Conservation (phyloP, 2,888 invertebrate species). For the Mesopsocus fuscifrons region DNA sequence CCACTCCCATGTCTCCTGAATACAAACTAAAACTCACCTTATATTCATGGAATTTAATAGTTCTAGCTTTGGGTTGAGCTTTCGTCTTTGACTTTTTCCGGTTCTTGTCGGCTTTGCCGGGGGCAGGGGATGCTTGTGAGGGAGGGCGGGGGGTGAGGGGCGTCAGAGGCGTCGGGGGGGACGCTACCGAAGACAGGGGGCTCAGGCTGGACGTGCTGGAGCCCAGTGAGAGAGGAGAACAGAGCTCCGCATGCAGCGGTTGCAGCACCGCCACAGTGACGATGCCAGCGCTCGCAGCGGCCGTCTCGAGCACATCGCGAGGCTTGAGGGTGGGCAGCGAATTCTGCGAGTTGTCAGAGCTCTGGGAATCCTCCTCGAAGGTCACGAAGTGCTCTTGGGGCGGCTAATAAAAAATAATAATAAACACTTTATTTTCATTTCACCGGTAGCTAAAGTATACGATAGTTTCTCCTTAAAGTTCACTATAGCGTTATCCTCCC, state of each 20-base stretch:
- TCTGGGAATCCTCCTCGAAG: conserved; percentile 62
- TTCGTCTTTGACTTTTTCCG: conserved; percentile 67
- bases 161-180: conserved; percentile 19
- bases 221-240: conserved; percentile 31
- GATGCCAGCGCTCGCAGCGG: conserved; percentile 45
- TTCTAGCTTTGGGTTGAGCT: conserved; percentile 58
- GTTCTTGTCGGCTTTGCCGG: conserved; percentile 55
- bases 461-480: too few relatives aligned
- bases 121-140: conserved; percentile 24
- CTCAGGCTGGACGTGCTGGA: conserved; percentile 38
- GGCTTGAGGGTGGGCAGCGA: conserved; percentile 7
- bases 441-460: too few relatives aligned
- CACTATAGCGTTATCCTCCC: too few relatives aligned
- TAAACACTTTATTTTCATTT: too few relatives aligned
- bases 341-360: background rate
- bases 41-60: conserved; percentile 94
- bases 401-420: too few relatives aligned
- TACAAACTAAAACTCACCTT: too few relatives aligned
- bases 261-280: conserved; percentile 44
- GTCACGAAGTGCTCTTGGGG: conserved; percentile 72
- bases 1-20: too few relatives aligned
- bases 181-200: conserved; percentile 13
- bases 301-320: conserved; percentile 34
- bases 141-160: conserved; percentile 21
- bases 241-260: conserved; percentile 29